Conservation (phyloP, 1,140 invertebrate genomes). For the Drosophila sucinea region DNA sequence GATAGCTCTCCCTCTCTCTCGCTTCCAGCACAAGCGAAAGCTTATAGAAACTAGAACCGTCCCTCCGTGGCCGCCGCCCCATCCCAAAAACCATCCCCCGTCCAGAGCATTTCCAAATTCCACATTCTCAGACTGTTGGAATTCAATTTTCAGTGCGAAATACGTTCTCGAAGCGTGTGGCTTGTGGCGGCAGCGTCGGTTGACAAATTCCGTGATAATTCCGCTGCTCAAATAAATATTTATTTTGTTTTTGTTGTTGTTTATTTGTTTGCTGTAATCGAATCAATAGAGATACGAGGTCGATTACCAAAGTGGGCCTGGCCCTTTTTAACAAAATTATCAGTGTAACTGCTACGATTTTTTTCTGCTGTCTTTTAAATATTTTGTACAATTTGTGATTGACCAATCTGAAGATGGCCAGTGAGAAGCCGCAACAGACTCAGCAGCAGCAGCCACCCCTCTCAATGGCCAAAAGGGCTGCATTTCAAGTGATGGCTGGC, state of each 20-base stretch:
- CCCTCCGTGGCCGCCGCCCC: not conserved
- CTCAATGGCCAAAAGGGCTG: slow-evolving; percentile 87
- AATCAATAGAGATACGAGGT: too few species aligned
- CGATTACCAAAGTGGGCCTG: not conserved
- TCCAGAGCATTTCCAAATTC: slow-evolving; percentile 19
- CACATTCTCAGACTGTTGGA: slow-evolving; percentile 7
- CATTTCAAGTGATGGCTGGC: slow-evolving; percentile 93
- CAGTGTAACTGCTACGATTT: not conserved
- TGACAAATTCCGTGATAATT: slow-evolving; percentile 10
- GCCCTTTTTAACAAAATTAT: not conserved
- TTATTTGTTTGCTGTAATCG: not conserved
- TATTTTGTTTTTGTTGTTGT: slow-evolving; percentile 11
- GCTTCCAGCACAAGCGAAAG: not conserved
- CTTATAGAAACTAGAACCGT: not conserved
- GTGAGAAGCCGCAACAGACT: not conserved
- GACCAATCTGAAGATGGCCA: not conserved
- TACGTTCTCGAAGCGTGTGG: slow-evolving; percentile 47
- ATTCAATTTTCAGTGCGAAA: slow-evolving; percentile 66
- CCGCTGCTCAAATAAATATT: not conserved
- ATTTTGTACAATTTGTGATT: slow-evolving; percentile 5
- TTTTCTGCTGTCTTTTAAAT: not conserved
- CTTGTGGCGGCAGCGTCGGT: slow-evolving; percentile 34
- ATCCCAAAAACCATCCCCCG: slow-evolving; percentile 44
- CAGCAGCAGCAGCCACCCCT: not conserved
- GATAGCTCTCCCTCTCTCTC: not conserved